Percentiles rank a stretch among this genome's conserved stretches.
Evolutionary conservation across 2,888 invertebrate species (phyloP).

Genomic region (Teinopalpus imperialis): DNA sequence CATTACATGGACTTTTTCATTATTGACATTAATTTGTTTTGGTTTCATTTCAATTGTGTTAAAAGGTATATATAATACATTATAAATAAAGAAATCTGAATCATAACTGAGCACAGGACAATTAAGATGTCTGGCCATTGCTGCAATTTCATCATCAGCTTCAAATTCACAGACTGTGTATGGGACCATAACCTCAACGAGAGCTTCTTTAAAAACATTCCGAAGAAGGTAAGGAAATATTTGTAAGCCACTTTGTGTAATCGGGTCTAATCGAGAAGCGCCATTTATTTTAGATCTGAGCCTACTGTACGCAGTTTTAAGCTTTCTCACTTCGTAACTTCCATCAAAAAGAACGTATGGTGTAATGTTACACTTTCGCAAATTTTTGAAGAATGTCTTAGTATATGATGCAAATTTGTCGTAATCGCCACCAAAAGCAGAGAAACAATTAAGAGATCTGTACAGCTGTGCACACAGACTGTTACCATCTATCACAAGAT

Average conservation of each 20-base stretch:
- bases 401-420: slow-evolving; percentile 87
- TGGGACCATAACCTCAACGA: slow-evolving; percentile 84
- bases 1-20: slow-evolving; percentile 62
- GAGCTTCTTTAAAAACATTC: slow-evolving; percentile 88
- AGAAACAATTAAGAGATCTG: slow-evolving; percentile 80
- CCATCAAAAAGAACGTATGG: slow-evolving; percentile 92
- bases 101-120: slow-evolving; percentile 96
- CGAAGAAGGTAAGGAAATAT: slow-evolving; percentile 89
- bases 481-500: slow-evolving; percentile 91
- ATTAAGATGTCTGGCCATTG: slow-evolving; percentile 87
- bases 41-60: slow-evolving; percentile 83
- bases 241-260: slow-evolving; percentile 74
- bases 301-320: slow-evolving; percentile 84
- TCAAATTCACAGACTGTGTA: slow-evolving; percentile 91
- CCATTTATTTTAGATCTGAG: slow-evolving; percentile 82
- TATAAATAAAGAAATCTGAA: slow-evolving; percentile 96
- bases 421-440: slow-evolving; percentile 93
- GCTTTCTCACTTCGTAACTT: slow-evolving; percentile 86
- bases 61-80: slow-evolving; percentile 91
- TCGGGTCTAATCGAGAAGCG: slow-evolving; percentile 80
- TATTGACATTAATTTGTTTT: slow-evolving; percentile 45
- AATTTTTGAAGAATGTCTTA: slow-evolving; percentile 85
- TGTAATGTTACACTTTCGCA: slow-evolving; percentile 86
- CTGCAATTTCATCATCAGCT: slow-evolving; percentile 94
- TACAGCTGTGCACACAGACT: slow-evolving; percentile 88